These are phyloP conservation scores for Aphrophora alni DNA, from an alignment of 2,888 invertebrate genomes.

Conservation along the genomic window DNA sequence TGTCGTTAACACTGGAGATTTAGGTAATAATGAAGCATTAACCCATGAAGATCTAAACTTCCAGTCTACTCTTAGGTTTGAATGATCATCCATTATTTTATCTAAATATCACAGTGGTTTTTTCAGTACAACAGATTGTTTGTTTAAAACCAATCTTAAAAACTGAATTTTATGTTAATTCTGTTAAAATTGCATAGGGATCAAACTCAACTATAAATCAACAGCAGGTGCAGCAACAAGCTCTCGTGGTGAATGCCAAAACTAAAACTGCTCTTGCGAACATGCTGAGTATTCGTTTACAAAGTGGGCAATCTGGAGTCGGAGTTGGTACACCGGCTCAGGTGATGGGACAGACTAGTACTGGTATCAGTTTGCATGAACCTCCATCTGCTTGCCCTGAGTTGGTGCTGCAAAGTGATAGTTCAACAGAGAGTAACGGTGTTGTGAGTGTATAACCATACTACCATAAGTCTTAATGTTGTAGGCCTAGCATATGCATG, in stretches of 20 bases:
- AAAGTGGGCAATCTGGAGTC: constrained; percentile 58
- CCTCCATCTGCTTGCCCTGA: constrained; percentile 10
- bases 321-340: constrained; percentile 50
- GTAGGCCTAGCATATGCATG: not conserved
- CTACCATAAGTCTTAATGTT: not conserved
- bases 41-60: too few relatives aligned
- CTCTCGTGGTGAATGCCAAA: constrained; percentile 79
- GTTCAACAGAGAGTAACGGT: not conserved
- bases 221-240: constrained; percentile 56
- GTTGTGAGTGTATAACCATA: constrained; percentile 9
- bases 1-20: too few relatives aligned
- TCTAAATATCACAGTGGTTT: not conserved
- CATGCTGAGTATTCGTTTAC: constrained; percentile 85
- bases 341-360: constrained; percentile 33
- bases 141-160: not conserved
- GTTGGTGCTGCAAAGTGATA: not conserved
- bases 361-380: constrained; percentile 23
- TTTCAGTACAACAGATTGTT: not conserved
- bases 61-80: too few relatives aligned
- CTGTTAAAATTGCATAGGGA: not conserved
- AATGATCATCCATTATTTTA: too few relatives aligned
- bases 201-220: constrained; percentile 12
- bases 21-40: too few relatives aligned
- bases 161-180: not conserved
- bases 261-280: constrained; percentile 96